A percentile compares a stretch with the other conserved stretches of the same genome.
phyloP scores from a whole-genome alignment of 2,888 invertebrate genomes.

The Eupeodes luniger region DNA sequence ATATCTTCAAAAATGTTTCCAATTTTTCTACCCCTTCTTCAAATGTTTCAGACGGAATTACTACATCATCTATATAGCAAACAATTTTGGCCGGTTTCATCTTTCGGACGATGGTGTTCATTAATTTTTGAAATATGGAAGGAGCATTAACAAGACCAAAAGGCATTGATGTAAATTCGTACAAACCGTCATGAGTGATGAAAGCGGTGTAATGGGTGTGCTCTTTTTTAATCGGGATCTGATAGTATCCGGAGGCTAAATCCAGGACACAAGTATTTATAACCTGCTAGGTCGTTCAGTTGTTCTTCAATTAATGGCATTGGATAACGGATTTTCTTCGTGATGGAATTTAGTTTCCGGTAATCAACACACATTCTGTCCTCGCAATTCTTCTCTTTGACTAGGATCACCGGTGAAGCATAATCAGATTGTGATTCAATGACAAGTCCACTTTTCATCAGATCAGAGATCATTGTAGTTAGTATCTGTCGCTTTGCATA shows the following conservation, averaged over 20 bases:
- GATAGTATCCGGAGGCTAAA: neutral
- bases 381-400: neutral
- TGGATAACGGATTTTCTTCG: neutral
- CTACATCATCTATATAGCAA: no score
- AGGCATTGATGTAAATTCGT: no score
- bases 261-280: neutral
- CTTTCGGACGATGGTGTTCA: no score
- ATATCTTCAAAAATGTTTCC: no score
- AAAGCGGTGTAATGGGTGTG: no score
- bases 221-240: no score
- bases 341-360: neutral
- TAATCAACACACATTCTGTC: neutral
- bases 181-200: no score
- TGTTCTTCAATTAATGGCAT: constrained; percentile 2
- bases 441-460: constrained; percentile 18
- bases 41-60: no score
- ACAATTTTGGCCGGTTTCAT: no score
- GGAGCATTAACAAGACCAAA: no score
- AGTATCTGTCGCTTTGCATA: constrained; percentile 32
- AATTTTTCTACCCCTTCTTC: no score
- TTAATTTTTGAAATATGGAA: no score
- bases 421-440: neutral
- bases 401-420: neutral
- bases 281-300: constrained; percentile 3
- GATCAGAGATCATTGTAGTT: constrained; percentile 24